Conservation (phyloP, 2,888 invertebrate genomes). For the Rhogogaster chlorosoma region DNA sequence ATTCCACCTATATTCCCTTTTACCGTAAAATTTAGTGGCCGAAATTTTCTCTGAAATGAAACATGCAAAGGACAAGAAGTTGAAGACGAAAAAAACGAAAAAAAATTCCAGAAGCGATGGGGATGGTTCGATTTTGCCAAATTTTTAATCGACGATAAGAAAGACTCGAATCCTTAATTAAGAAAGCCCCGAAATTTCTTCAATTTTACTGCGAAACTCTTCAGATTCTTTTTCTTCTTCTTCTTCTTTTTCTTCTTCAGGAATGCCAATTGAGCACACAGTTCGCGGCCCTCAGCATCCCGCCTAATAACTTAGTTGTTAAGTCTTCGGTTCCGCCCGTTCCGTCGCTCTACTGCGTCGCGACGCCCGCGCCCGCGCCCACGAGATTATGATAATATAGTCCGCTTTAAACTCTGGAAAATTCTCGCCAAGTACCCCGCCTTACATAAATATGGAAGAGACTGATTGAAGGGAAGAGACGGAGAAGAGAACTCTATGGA, state of each 20-base stretch:
- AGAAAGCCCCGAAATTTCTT: neutral
- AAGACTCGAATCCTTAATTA: neutral
- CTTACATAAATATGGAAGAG: conserved; percentile 71
- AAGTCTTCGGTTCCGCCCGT: conserved; percentile 38
- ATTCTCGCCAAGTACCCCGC: conserved; percentile 63
- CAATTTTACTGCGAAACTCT: neutral
- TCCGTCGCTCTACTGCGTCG: conserved; percentile 41
- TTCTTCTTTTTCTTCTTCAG: neutral
- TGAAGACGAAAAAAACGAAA: neutral
- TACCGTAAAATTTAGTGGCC: neutral
- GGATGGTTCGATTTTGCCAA: neutral
- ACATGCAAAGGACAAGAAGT: neutral
- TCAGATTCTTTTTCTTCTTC: neutral
- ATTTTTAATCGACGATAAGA: neutral
- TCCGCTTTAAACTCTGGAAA: conserved; percentile 69
- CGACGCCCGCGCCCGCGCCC: conserved; percentile 57
- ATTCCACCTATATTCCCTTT: neutral
- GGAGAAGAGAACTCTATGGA: neutral
- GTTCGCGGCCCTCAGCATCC: conserved; percentile 16
- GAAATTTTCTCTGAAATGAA: neutral
- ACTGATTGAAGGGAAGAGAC: conserved; percentile 66
- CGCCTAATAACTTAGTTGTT: conserved; percentile 44
- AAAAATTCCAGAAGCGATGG: neutral
- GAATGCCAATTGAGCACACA: conserved; percentile 25
- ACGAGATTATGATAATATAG: conserved; percentile 72